Percentiles rank a stretch among this genome's conserved stretches.
Conservation (phyloP, 2,113 vertebrate species). For the Malurus elegans region DNA sequence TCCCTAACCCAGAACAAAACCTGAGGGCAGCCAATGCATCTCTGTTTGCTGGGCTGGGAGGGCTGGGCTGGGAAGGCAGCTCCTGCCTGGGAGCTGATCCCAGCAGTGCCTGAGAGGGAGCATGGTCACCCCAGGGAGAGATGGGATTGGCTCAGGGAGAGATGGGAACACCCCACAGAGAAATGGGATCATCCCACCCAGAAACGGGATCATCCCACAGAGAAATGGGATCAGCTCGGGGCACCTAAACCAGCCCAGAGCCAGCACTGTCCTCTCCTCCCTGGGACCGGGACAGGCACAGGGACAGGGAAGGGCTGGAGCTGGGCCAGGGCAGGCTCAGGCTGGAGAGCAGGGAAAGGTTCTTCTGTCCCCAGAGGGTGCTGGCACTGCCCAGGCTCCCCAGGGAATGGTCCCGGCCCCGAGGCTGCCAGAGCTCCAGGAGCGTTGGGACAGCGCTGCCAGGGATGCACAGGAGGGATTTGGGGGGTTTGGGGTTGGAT, state of each 20-base stretch:
- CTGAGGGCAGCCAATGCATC: neutral
- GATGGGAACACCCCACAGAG: no score
- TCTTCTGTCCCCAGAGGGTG: neutral
- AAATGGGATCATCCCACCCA: no score
- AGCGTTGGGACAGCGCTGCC: neutral
- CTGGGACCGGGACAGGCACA: neutral
- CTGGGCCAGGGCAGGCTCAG: neutral
- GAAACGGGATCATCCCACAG: rapidly evolving
- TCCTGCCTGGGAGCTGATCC: neutral
- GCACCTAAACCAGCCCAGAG: neutral
- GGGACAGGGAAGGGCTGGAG: neutral
- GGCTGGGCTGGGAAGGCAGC: neutral
- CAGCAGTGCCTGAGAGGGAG: neutral
- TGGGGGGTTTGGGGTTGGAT: neutral
- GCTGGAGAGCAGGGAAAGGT: neutral
- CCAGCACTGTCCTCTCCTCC: neutral
- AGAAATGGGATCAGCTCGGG: neutral
- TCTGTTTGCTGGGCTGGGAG: neutral
- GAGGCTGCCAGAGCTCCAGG: neutral
- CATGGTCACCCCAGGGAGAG: neutral
- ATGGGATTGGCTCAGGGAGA: neutral
- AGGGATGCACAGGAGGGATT: neutral
- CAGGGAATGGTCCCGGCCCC: neutral
- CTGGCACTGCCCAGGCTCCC: neutral
- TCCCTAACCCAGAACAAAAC: neutral